Evolutionary conservation across 1,140 invertebrate species (phyloP).

Genomic region (Pogonomyrmex californicus): DNA sequence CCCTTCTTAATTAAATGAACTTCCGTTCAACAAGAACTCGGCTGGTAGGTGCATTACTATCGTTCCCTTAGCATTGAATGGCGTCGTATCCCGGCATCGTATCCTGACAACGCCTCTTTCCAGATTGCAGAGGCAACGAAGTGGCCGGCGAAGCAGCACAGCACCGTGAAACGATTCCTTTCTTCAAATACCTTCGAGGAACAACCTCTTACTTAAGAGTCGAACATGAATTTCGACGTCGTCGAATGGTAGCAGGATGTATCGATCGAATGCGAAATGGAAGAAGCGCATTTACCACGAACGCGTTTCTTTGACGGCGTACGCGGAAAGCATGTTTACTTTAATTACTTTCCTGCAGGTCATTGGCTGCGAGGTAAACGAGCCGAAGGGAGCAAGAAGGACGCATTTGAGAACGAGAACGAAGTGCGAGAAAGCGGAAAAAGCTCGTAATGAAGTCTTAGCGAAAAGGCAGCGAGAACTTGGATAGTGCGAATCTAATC

Average conservation of each 20-base stretch:
- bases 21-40: slow-evolving; percentile 50
- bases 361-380: slow-evolving; percentile 61
- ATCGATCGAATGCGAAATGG: slow-evolving; percentile 39
- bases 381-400: slow-evolving; percentile 63
- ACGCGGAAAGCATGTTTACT: slow-evolving; percentile 62
- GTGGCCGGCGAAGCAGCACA: slow-evolving; percentile 42
- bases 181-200: slow-evolving; percentile 36
- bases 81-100: slow-evolving; percentile 18
- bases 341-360: slow-evolving; percentile 72
- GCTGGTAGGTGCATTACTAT: slow-evolving; percentile 44
- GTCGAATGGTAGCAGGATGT: not conserved
- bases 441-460: slow-evolving; percentile 65
- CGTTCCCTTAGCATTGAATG: slow-evolving; percentile 41
- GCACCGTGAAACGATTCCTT: slow-evolving; percentile 40
- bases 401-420: slow-evolving; percentile 32
- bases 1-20: slow-evolving; percentile 61
- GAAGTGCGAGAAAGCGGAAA: slow-evolving; percentile 5
- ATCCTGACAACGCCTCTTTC: slow-evolving; percentile 18
- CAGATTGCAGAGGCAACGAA: slow-evolving; percentile 53
- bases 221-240: slow-evolving; percentile 37
- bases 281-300: slow-evolving; percentile 41
- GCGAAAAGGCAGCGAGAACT: not conserved
- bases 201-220: slow-evolving; percentile 50
- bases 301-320: slow-evolving; percentile 54
- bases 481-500: slow-evolving; percentile 16